Evolutionary conservation across 1,140 invertebrate genomes (phyloP), one percentile per base, ranked within the genome.

Genomic region (Scaptomyza montana): DNA sequence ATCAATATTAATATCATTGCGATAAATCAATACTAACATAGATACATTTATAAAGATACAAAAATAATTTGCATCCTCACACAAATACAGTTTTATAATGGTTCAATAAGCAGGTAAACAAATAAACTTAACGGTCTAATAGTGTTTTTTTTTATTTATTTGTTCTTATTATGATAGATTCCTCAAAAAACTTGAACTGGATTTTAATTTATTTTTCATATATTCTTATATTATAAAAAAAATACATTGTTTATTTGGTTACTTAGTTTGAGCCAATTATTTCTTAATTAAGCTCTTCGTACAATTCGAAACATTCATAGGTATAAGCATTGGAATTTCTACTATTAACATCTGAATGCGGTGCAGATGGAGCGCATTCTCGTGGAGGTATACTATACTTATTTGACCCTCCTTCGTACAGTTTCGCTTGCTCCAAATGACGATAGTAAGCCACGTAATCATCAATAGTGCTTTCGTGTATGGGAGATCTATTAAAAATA

Each of bases 401-500:
- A 30, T 77, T 82, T 9, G 84, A 68, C 5, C 76, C 78, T 8
- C 63, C 60, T 13, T 50, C 55, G 9, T 49, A 60, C 5, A 70
- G 54, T 43, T 71, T 78, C 1, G 57, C 47, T 25, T 50, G 61
- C 13, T 87, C 68, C 16, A 89, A 46, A 5, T 82, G 74, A 1
- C 79, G 63, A 43, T 82, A 86, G 55, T 79, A 89, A 3, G 54
- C 56, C 9, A 60, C 47, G 21, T 87, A 87, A 19, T 82, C 84
- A 46, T 54, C 47, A 41, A 73, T 47, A n/a, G 65, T 56, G 6
- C 30, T 19, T 39, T 61, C 45, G 7, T 49, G 7, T 8, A 5
- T 16, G 9, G 33, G 9, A 36, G 19, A 50, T 5, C 50, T 47
- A 33, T 5, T 10, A 19, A 16, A 13, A 51, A 30, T 16, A 16